Percentiles rank a stretch among this genome's conserved stretches.
phyloP scores from a whole-genome alignment of 2,113 vertebrate species.

The Mobula hypostoma region DNA sequence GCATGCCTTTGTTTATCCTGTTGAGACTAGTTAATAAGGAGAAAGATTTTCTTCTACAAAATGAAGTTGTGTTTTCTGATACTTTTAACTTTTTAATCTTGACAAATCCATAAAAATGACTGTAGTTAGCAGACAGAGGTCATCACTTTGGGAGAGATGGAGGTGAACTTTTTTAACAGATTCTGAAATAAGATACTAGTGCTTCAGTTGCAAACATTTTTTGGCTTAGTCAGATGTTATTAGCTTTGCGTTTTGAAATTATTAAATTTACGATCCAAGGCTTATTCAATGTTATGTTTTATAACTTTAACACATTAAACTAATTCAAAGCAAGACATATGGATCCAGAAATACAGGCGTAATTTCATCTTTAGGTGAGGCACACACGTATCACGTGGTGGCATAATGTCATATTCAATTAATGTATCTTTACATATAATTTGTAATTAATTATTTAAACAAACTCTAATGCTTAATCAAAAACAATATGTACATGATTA shows the following conservation, averaged over 20 bases:
- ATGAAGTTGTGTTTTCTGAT: not conserved
- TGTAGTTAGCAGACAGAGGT: not conserved
- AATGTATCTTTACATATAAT: no score
- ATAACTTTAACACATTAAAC: no score
- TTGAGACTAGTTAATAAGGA: not conserved
- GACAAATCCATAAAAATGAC: not conserved
- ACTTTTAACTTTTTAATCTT: conserved; percentile 2
- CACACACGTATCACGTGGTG: no score
- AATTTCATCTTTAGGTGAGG: no score
- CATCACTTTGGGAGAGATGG: not conserved
- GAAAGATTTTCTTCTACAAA: conserved; percentile 16
- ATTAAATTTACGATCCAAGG: not conserved
- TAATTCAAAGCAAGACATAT: no score
- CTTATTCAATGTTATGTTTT: no score
- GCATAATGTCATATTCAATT: no score
- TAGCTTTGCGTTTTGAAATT: not conserved
- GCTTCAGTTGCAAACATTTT: not conserved
- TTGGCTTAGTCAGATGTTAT: not conserved
- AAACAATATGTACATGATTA: no score
- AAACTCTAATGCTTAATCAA: no score
- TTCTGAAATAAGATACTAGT: not conserved
- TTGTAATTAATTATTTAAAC: no score
- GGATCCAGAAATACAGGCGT: no score
- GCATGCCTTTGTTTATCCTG: not conserved
- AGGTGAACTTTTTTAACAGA: not conserved